Percentiles rank a stretch among this genome's conserved stretches.
phyloP scores from a whole-genome alignment of 2,888 invertebrate species.

The Dasysyrphus albostriatus region DNA sequence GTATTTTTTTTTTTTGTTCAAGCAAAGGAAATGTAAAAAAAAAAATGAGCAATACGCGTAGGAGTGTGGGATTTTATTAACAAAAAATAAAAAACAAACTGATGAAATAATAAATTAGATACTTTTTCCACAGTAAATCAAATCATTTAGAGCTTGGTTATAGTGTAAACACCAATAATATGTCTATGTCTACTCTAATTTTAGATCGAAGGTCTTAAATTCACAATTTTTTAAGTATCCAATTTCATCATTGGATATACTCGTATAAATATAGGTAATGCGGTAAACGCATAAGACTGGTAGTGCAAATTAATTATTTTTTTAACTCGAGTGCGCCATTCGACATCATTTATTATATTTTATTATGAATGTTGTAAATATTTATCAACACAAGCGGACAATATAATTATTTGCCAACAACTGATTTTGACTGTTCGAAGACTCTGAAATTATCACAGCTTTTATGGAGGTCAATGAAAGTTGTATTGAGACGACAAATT shows the following conservation, averaged over 20 bases:
- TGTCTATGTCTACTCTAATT: constrained; percentile 17
- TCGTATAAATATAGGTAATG: too few relatives aligned
- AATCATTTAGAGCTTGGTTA: background rate
- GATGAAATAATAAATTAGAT: constrained; percentile 34
- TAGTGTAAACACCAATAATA: constrained; percentile 1
- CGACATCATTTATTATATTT: background rate
- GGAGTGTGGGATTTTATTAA: constrained; percentile 15
- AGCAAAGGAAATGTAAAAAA: background rate
- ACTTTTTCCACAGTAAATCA: constrained; percentile 18
- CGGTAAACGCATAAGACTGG: background rate
- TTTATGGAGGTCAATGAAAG: constrained; percentile 30
- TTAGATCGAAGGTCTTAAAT: constrained; percentile 31
- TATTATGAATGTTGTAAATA: constrained; percentile 41
- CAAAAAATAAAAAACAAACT: background rate
- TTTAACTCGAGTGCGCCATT: constrained; percentile 17
- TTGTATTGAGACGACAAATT: background rate
- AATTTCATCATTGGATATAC: too few relatives aligned
- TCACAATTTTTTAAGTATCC: background rate
- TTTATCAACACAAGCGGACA: constrained; percentile 28
- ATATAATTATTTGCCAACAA: background rate
- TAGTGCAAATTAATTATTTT: constrained; percentile 20
- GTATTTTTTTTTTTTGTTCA: constrained; percentile 16
- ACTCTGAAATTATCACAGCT: constrained; percentile 7
- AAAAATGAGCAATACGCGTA: constrained; percentile 15
- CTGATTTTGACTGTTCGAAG: background rate